Conservation (phyloP, 1,140 invertebrate genomes). For the Trissolcus basalis region DNA sequence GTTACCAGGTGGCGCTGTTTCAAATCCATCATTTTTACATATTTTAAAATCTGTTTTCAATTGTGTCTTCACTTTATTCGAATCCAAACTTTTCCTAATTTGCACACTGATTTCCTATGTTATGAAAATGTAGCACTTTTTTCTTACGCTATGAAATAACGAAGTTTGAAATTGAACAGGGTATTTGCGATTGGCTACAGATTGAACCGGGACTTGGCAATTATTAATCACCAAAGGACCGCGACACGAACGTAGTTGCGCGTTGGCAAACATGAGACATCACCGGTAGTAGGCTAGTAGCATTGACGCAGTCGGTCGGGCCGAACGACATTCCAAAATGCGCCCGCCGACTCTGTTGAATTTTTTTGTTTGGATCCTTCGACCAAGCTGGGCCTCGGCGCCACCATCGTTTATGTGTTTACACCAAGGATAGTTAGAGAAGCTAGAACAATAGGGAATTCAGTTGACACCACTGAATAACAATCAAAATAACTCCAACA, state of each 20-base stretch:
- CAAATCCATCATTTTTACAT: too few relatives aligned
- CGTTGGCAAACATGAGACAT: slow-evolving; percentile 49
- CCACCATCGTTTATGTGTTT: slow-evolving; percentile 30
- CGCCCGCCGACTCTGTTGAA: slow-evolving; percentile 31
- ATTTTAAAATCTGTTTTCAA: too few relatives aligned
- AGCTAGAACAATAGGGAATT: too few relatives aligned
- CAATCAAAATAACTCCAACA: too few relatives aligned
- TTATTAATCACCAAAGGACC: slow-evolving; percentile 34
- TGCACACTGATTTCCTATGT: too few relatives aligned
- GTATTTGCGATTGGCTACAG: not conserved
- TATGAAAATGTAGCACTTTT: too few relatives aligned
- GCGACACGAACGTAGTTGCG: slow-evolving; percentile 24
- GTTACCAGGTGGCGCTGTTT: too few relatives aligned
- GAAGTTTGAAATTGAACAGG: not conserved
- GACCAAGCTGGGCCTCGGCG: slow-evolving; percentile 37
- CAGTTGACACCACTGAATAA: too few relatives aligned
- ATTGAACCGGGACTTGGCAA: slow-evolving; percentile 38
- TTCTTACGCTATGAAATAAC: not conserved
- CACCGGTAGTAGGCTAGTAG: slow-evolving; percentile 21
- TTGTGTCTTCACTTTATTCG: too few relatives aligned
- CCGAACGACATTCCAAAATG: slow-evolving; percentile 63
- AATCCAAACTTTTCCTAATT: too few relatives aligned
- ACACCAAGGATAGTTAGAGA: slow-evolving; percentile 22
- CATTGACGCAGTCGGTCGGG: slow-evolving; percentile 52
- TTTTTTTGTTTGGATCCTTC: slow-evolving; percentile 24